These are phyloP conservation scores for Stomatorhinus walkeri DNA, from an alignment of 2,797 vertebrate genomes.

Conservation along the genomic window DNA sequence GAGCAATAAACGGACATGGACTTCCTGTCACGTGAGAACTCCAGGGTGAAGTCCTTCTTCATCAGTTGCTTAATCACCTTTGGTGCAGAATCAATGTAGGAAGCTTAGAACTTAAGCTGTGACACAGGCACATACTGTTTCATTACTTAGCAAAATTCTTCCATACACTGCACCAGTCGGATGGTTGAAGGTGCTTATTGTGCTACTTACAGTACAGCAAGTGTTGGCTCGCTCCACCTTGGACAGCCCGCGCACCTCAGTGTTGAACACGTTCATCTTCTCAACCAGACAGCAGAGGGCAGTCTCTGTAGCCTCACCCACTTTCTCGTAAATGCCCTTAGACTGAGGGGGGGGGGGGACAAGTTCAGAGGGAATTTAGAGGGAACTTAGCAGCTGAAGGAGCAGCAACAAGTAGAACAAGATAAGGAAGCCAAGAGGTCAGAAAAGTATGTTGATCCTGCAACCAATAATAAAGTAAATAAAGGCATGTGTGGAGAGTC, in stretches of 20 bases:
- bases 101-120: not conserved
- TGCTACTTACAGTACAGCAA: constrained; percentile 70
- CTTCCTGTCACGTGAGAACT: constrained; percentile 91
- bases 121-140: not conserved
- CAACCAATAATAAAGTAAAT: no score
- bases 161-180: not conserved
- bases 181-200: not conserved
- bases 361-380: constrained; percentile 11
- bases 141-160: not conserved
- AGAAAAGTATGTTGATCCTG: not conserved
- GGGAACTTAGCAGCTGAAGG: not conserved
- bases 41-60: constrained; percentile 88
- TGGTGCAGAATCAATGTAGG: not conserved
- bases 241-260: constrained; percentile 67
- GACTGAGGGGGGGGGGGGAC: constrained; percentile 49
- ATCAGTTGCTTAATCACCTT: constrained; percentile 89
- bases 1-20: constrained; percentile 90
- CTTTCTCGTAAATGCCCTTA: constrained; percentile 86
- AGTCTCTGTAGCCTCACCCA: constrained; percentile 84
- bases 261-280: constrained; percentile 93
- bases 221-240: constrained; percentile 77
- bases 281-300: constrained; percentile 82
- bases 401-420: not conserved
- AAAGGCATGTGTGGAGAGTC: not conserved
- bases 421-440: constrained; percentile 1